Percentiles rank a stretch among this genome's conserved stretches.
Evolutionary conservation across 2,113 vertebrate species (phyloP).

Genomic region (Hippocampus comes): DNA sequence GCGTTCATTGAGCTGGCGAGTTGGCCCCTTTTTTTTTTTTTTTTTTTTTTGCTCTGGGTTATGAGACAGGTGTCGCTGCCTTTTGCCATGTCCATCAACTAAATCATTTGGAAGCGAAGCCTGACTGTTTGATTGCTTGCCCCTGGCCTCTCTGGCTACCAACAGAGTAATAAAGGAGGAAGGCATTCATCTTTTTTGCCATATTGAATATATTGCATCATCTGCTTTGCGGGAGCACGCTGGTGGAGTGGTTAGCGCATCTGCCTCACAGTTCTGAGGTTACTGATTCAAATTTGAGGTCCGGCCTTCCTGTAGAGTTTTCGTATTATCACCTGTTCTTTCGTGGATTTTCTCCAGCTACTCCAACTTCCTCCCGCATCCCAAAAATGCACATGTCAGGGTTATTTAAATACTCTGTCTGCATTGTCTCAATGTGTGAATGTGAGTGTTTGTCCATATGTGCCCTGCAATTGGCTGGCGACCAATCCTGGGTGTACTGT

Average conservation of each 20-base stretch:
- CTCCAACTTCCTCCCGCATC: too few species aligned
- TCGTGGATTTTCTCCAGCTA: too few species aligned
- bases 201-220: neutral
- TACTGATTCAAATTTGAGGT: too few species aligned
- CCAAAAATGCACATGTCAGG: neutral
- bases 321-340: too few species aligned
- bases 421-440: neutral
- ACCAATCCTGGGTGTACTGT: too few species aligned
- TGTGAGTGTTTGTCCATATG: neutral
- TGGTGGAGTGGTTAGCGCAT: neutral
- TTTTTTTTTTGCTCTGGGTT: conserved; percentile 26
- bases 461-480: too few species aligned
- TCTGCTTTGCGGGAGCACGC: too few species aligned
- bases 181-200: neutral
- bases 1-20: conserved; percentile 38
- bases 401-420: neutral
- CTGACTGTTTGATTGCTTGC: conserved; percentile 36
- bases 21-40: conserved; percentile 6
- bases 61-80: conserved; percentile 47
- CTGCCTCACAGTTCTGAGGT: neutral
- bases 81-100: conserved; percentile 32
- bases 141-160: conserved; percentile 23
- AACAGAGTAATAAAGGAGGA: conserved; percentile 3
- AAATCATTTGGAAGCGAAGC: conserved; percentile 28
- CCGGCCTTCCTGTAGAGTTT: too few species aligned